Conservation (phyloP, 2,113 vertebrate species). For the Porphyrio hochstetteri region DNA sequence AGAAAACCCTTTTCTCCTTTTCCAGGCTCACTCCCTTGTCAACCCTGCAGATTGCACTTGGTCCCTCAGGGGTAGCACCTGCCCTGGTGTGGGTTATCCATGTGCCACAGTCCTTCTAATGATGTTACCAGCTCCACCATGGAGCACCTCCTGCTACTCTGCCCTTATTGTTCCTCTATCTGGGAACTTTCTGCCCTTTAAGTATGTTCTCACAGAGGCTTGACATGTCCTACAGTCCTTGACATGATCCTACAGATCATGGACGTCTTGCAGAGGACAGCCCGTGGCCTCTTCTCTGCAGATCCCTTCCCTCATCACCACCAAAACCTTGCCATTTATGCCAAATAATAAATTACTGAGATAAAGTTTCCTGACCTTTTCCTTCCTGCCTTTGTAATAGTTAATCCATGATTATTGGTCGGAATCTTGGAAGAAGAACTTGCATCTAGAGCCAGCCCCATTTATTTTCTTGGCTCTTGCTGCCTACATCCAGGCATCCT, state of each 20-base stretch:
- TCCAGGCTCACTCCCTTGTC: background rate
- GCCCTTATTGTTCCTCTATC: background rate
- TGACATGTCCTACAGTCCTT: too few species aligned
- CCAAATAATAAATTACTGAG: background rate
- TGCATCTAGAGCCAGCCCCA: background rate
- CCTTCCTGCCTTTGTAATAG: background rate
- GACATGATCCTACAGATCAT: too few species aligned
- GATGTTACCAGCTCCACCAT: background rate
- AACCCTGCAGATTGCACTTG: background rate
- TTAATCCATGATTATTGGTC: background rate
- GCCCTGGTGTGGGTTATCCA: background rate
- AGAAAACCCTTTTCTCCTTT: background rate
- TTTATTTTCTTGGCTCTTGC: background rate
- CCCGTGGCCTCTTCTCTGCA: background rate
- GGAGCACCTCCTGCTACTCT: background rate
- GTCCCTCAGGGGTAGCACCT: background rate
- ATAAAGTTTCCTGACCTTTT: background rate
- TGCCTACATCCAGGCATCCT: background rate
- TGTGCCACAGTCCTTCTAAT: background rate
- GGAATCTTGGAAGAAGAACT: background rate
- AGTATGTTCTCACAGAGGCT: background rate
- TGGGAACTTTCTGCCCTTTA: background rate
- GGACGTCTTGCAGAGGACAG: background rate
- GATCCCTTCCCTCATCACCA: background rate
- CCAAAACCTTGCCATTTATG: background rate